These are phyloP conservation scores for Schizopygopsis malacanthus DNA, from an alignment of 2,797 vertebrate genomes.

Conservation along the genomic window DNA sequence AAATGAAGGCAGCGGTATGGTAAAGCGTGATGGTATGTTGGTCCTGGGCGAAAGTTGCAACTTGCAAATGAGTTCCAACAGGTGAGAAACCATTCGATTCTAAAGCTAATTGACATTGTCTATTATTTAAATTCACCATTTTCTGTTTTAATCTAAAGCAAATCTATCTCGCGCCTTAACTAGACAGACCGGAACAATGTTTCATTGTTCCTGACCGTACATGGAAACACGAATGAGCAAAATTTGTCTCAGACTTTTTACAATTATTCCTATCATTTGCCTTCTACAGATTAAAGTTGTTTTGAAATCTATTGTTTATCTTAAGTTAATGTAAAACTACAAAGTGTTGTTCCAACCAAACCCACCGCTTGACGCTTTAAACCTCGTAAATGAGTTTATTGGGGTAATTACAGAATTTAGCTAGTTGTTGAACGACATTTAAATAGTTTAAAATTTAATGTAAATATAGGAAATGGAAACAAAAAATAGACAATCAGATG, in stretches of 20 bases:
- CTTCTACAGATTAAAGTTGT: neutral
- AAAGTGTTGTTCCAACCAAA: neutral
- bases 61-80: conserved; percentile 40
- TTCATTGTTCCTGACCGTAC: neutral
- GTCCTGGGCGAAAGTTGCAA: neutral
- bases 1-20: neutral
- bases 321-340: neutral
- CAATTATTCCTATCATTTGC: too few relatives aligned
- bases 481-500: neutral
- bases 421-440: neutral
- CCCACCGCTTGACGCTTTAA: neutral
- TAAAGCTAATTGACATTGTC: neutral
- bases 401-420: neutral
- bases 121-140: neutral
- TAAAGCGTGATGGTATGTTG: conserved; percentile 5
- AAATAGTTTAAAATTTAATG: neutral
- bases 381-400: neutral
- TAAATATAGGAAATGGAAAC: neutral
- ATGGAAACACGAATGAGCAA: neutral
- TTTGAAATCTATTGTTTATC: neutral
- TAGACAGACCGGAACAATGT: neutral
- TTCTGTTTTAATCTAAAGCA: neutral
- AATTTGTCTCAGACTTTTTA: neutral
- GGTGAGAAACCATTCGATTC: conserved; percentile 22
- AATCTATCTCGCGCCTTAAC: too few relatives aligned